Percentiles rank a stretch among this genome's conserved stretches.
Conservation (phyloP, 2,113 vertebrate species). For the Poecilia latipinna region DNA sequence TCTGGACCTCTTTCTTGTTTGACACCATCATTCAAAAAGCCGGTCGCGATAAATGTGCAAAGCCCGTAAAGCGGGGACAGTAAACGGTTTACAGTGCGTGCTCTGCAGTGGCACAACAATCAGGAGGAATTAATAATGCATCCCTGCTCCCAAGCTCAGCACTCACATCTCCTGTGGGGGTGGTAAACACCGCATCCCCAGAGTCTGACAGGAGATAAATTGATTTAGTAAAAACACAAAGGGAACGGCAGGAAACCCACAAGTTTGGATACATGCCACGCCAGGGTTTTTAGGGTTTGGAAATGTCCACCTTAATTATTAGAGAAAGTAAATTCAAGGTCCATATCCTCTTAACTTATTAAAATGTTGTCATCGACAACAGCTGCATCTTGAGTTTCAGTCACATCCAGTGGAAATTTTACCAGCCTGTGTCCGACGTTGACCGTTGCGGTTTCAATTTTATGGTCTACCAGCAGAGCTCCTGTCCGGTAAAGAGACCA, state of each 20-base stretch:
- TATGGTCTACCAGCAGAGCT: conserved; percentile 4
- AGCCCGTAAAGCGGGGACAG: conserved; percentile 15
- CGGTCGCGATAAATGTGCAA: conserved; percentile 36
- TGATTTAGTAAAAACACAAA: not conserved
- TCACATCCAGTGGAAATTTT: not conserved
- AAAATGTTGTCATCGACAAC: not conserved
- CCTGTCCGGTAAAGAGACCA: conserved; percentile 28
- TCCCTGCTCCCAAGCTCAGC: conserved; percentile 25
- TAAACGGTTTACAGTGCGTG: conserved; percentile 25
- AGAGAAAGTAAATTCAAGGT: not conserved
- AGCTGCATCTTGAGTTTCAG: not conserved
- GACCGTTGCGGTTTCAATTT: conserved; percentile 1
- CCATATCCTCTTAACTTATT: not conserved
- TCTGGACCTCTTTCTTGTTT: not conserved
- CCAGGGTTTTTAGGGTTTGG: not conserved
- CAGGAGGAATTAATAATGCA: conserved; percentile 31
- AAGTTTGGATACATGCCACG: not conserved
- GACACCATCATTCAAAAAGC: conserved; percentile 15
- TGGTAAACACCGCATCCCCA: not conserved
- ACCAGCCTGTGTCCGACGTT: not conserved
- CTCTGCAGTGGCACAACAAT: conserved; percentile 17
- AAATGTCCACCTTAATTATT: not conserved
- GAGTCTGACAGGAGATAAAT: not conserved
- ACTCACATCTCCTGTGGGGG: not conserved
- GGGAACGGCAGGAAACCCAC: not conserved